A percentile compares a stretch with the other conserved stretches of the same genome.
Evolutionary conservation across 2,888 invertebrate species (phyloP).

Genomic region (Hermodice carunculata): DNA sequence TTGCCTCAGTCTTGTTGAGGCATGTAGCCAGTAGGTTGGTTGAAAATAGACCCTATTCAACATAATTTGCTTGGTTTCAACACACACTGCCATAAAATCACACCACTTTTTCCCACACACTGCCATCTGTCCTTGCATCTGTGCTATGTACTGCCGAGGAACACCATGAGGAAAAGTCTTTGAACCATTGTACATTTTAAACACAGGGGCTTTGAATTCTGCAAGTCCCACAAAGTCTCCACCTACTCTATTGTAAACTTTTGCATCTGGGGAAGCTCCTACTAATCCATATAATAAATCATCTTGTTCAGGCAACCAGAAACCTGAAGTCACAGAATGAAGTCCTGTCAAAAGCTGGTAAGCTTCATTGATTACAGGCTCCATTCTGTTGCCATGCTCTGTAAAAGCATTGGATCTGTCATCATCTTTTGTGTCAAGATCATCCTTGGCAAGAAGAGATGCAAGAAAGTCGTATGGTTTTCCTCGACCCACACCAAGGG

Average conservation of each 20-base stretch:
- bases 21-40: conserved; percentile 46
- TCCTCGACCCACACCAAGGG: conserved; percentile 52
- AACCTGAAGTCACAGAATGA: conserved; percentile 45
- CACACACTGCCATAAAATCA: conserved; percentile 57
- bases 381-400: conserved; percentile 47
- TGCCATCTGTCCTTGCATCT: conserved; percentile 60
- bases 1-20: conserved; percentile 38
- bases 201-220: conserved; percentile 54
- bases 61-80: conserved; percentile 47
- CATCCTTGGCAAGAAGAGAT: conserved; percentile 33
- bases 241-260: conserved; percentile 28
- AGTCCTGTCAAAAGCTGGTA: conserved; percentile 52
- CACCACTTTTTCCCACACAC: conserved; percentile 50
- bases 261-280: conserved; percentile 54
- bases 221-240: conserved; percentile 42
- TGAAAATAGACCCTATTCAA: conserved; percentile 49
- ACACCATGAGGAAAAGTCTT: conserved; percentile 33
- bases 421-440: conserved; percentile 19
- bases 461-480: conserved; percentile 51
- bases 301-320: conserved; percentile 46
- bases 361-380: conserved; percentile 48
- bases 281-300: conserved; percentile 41
- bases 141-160: conserved; percentile 55
- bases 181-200: conserved; percentile 41
- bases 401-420: conserved; percentile 9